Conservation (phyloP, 2,888 invertebrate species). For the Eurois occulta region DNA sequence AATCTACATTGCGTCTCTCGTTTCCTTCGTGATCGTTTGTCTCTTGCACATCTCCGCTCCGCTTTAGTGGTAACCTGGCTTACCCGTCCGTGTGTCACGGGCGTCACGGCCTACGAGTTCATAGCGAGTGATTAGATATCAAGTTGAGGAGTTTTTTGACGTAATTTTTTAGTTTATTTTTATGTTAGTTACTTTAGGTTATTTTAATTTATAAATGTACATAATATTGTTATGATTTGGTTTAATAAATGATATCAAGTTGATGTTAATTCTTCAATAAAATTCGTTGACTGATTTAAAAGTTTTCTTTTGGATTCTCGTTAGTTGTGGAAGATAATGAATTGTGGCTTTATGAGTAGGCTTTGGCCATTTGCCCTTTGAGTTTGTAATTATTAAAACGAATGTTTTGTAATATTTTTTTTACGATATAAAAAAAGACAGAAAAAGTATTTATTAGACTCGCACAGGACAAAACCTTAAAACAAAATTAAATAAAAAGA, state of each 20-base stretch:
- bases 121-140: conserved; percentile 52
- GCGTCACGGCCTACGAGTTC: conserved; percentile 10
- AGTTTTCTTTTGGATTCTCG: conserved; percentile 1
- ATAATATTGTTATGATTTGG: too few species aligned
- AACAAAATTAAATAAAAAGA: too few species aligned
- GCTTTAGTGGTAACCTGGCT: not conserved
- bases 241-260: conserved; percentile 37
- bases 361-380: not conserved
- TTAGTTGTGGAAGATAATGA: not conserved
- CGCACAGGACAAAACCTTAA: too few species aligned
- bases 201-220: too few species aligned
- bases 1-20: not conserved
- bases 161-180: too few species aligned
- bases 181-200: too few species aligned
- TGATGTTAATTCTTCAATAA: conserved; percentile 41
- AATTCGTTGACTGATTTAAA: conserved; percentile 37
- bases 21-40: not conserved
- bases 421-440: not conserved
- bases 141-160: too few species aligned
- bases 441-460: too few species aligned
- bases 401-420: too few species aligned
- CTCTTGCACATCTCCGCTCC: not conserved
- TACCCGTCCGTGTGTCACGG: conserved; percentile 45
- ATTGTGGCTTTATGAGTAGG: not conserved
- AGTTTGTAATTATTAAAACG: too few species aligned